Evolutionary conservation across 1,140 invertebrate species (phyloP).

Genomic region (Mizuhopecten yessoensis): DNA sequence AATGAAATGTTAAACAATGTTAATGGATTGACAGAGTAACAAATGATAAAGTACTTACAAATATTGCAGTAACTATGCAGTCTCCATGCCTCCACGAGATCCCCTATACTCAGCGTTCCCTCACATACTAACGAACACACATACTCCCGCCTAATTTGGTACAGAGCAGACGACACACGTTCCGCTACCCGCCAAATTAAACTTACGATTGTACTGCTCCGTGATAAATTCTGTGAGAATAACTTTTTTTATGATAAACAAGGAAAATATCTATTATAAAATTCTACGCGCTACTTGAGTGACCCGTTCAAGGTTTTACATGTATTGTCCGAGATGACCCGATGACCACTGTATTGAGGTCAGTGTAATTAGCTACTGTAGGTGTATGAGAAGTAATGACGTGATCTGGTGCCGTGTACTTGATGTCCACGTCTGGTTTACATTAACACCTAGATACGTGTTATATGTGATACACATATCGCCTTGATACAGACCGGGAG

Average conservation of each 20-base stretch:
- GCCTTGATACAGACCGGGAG: not conserved
- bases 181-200: not conserved
- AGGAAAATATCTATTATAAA: not conserved
- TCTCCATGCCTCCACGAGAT: conserved; percentile 1
- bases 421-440: not conserved
- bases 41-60: not conserved
- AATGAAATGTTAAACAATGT: no score
- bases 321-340: not conserved
- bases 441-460: not conserved
- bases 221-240: not conserved
- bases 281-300: not conserved
- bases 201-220: not conserved
- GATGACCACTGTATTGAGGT: not conserved
- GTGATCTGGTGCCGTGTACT: not conserved
- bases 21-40: not conserved
- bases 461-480: not conserved
- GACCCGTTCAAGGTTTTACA: not conserved
- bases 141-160: conserved; percentile 20
- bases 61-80: not conserved
- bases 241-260: not conserved
- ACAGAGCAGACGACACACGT: not conserved
- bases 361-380: not conserved
- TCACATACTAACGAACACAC: not conserved
- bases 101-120: not conserved
- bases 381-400: not conserved